phyloP scores from a whole-genome alignment of 2,113 vertebrate genomes.

The Felis chaus region DNA sequence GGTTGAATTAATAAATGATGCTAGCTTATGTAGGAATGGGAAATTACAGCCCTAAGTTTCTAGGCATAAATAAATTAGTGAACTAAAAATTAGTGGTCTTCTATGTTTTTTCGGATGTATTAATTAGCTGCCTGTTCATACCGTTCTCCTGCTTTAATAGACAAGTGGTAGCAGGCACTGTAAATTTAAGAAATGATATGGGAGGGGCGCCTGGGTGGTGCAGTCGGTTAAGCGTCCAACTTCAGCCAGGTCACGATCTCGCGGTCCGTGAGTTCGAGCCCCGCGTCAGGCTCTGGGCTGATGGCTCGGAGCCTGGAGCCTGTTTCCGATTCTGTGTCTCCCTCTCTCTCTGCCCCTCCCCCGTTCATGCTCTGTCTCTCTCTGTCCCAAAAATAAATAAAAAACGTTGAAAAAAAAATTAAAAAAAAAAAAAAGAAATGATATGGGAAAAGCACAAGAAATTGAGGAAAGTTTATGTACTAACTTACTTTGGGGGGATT shows the following conservation, averaged over 20 bases:
- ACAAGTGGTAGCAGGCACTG: not conserved
- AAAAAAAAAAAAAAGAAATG: not conserved
- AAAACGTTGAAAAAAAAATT: too few relatives aligned
- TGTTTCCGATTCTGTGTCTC: too few relatives aligned
- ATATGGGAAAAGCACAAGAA: not conserved
- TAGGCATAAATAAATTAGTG: not conserved
- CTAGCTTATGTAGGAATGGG: not conserved
- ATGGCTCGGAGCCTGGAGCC: too few relatives aligned
- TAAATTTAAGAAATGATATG: not conserved
- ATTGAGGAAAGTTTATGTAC: not conserved
- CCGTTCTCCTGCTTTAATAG: not conserved
- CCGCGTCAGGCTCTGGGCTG: too few relatives aligned
- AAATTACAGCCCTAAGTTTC: not conserved
- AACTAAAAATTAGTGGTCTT: not conserved
- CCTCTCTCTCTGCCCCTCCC: too few relatives aligned
- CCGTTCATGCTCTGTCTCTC: too few relatives aligned
- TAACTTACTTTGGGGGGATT: conserved; percentile 3
- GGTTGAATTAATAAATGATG: not conserved
- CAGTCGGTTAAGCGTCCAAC: too few relatives aligned
- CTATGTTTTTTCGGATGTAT: not conserved
- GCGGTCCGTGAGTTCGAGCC: too few relatives aligned
- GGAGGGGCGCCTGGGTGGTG: not conserved
- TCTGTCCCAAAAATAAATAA: too few relatives aligned
- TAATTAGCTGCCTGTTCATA: not conserved
- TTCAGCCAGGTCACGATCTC: too few relatives aligned